phyloP scores from a whole-genome alignment of 1,140 invertebrate genomes.

The Sweltsa coloradensis region DNA sequence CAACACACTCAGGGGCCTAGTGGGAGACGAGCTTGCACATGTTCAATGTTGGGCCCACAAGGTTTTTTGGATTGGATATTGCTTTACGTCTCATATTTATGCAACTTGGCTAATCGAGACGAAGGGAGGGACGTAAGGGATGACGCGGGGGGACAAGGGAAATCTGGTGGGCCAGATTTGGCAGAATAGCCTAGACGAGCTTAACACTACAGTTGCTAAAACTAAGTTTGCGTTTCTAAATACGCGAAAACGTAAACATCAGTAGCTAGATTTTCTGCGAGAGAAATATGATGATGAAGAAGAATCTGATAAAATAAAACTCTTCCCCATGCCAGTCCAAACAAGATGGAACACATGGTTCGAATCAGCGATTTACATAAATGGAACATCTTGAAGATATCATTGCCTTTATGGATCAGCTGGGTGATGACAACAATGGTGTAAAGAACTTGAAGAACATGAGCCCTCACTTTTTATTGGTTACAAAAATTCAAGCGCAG shows the following conservation, averaged over 20 bases:
- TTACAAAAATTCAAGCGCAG: neutral
- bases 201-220: neutral
- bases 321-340: neutral
- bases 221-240: neutral
- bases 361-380: neutral
- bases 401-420: neutral
- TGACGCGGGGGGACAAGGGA: too few species aligned
- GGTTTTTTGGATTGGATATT: too few species aligned
- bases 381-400: constrained; percentile 3
- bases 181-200: neutral
- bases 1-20: neutral
- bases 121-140: too few species aligned
- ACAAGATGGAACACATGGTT: constrained; percentile 2
- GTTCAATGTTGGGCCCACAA: constrained; percentile 1
- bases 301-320: neutral
- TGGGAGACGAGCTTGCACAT: neutral
- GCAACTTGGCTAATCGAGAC: too few species aligned
- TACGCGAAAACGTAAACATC: neutral
- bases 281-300: neutral
- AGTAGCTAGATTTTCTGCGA: neutral
- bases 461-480: neutral
- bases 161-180: constrained; percentile 1
- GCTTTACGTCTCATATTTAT: too few species aligned
- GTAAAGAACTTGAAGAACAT: neutral
- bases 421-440: neutral